Base-by-base conservation (phyloP, 2,888 invertebrate genomes). In the Diarsia rubi region DNA sequence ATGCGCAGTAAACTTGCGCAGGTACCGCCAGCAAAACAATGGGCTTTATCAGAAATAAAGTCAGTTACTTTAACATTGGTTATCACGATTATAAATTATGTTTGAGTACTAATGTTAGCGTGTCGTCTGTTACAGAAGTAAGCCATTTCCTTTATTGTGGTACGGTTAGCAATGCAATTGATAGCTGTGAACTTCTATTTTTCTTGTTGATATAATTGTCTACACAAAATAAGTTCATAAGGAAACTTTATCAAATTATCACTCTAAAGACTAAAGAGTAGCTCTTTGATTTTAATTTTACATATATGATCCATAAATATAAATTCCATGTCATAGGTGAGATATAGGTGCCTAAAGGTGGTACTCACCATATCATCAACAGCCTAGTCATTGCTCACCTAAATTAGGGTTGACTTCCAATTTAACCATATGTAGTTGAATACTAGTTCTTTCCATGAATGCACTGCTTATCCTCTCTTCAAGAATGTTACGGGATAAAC, bases 1-100 rank as follows among this genome's bases (percentile, higher is more conserved):
- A 86, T 88, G 87, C 85, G 86, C 89, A 80, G 83, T 92, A 92
- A 92, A 91, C 80, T 81, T 72, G 76, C 77, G 68, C 75, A 82
- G 75, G 85, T 87, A 84, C 68, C 73, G 88, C 74, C 75, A 65
- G 82, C 83, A 87, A 81, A 87, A 88, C 79, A 88, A 88, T 74
- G 79, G 73, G 49, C 37, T 68, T 82, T 82, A 82, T 82, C 85
- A 81, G 82, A 21, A 82, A 82, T 82, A 82, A 82, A 82, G 85
- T 81, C 85, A 76, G 68, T 81, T 67, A 75, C 76, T 84, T 73
- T 73, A 81, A 84, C 72, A 68, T 67, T 31, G 69, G 85, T 82
- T 82, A 82, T 82, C 82, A 81, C 37, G 82, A 82, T 84, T 84
- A 84, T 82, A 82, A 82, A 82, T 82, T 82, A 82, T 84, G 82